These are phyloP conservation scores for Tinea trinotella DNA, from an alignment of 2,888 invertebrate genomes.

Conservation along the genomic window DNA sequence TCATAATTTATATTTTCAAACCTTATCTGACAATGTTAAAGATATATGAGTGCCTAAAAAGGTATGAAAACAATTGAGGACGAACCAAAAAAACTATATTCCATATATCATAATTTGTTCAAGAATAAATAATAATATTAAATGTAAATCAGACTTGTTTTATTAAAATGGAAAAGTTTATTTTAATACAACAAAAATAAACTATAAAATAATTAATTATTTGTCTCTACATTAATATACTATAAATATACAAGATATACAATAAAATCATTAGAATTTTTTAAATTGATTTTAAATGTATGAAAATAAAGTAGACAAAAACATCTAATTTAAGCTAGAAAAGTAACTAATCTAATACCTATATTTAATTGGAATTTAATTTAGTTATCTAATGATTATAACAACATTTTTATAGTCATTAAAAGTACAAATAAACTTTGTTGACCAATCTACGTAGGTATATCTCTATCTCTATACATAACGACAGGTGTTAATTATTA, in stretches of 20 bases:
- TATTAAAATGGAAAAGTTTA: background rate
- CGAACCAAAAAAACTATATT: background rate
- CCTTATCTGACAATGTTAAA: background rate
- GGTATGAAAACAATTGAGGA: background rate
- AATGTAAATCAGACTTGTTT: background rate
- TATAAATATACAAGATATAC: too few relatives aligned
- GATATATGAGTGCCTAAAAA: slow-evolving; percentile 4
- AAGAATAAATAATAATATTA: background rate
- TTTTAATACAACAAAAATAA: background rate
- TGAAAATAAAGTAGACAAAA: too few relatives aligned
- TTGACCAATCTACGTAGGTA: background rate
- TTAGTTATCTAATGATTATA: too few relatives aligned
- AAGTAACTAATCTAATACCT: too few relatives aligned
- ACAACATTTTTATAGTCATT: too few relatives aligned
- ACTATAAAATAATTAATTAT: too few relatives aligned
- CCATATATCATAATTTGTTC: background rate
- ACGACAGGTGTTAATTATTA: background rate
- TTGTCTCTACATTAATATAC: too few relatives aligned
- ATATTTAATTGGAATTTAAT: too few relatives aligned
- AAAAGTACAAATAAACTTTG: background rate
- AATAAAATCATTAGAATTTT: too few relatives aligned
- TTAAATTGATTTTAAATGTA: too few relatives aligned
- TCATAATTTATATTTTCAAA: background rate
- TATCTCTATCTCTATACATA: too few relatives aligned
- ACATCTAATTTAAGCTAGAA: too few relatives aligned